A percentile compares a stretch with the other conserved stretches of the same genome.
Evolutionary conservation across 2,888 invertebrate species (phyloP).

Genomic region (Craniophora ligustri): DNA sequence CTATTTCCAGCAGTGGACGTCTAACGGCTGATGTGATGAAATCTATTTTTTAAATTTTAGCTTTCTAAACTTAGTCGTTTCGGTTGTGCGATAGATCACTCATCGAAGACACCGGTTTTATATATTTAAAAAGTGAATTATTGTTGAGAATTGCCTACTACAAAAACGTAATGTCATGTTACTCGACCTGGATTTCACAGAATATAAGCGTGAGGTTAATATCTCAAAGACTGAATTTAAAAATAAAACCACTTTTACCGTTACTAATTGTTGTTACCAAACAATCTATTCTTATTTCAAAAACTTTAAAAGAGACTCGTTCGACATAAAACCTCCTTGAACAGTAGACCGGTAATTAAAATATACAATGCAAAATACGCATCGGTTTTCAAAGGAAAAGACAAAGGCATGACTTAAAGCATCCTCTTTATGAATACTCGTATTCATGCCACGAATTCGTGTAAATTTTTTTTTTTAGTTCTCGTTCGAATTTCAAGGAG

Average conservation of each 20-base stretch:
- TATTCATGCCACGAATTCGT: slow-evolving; percentile 1
- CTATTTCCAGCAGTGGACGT: too few species aligned
- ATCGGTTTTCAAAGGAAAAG: slow-evolving; percentile 17
- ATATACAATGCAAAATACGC: slow-evolving; percentile 22
- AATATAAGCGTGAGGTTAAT: too few species aligned
- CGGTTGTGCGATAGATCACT: too few species aligned
- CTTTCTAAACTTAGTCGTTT: too few species aligned
- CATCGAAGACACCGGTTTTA: too few species aligned
- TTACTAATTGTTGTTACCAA: too few species aligned
- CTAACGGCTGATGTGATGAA: too few species aligned
- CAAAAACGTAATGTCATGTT: too few species aligned
- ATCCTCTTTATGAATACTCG: slow-evolving; percentile 14
- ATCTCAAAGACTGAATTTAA: neutral
- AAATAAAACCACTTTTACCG: too few species aligned
- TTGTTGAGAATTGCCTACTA: too few species aligned
- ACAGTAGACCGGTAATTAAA: slow-evolving; percentile 27
- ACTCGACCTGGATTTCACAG: neutral
- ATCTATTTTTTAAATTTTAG: too few species aligned
- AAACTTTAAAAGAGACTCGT: neutral
- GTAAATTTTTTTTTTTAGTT: slow-evolving; percentile 1
- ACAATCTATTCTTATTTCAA: neutral
- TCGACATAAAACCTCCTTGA: slow-evolving; percentile 6
- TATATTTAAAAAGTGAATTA: too few species aligned
- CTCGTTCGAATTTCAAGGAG: neutral
- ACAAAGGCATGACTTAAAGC: slow-evolving; percentile 30